These are phyloP conservation scores for Lasiommata megera DNA, from an alignment of 2,888 invertebrate species.

Conservation along the genomic window DNA sequence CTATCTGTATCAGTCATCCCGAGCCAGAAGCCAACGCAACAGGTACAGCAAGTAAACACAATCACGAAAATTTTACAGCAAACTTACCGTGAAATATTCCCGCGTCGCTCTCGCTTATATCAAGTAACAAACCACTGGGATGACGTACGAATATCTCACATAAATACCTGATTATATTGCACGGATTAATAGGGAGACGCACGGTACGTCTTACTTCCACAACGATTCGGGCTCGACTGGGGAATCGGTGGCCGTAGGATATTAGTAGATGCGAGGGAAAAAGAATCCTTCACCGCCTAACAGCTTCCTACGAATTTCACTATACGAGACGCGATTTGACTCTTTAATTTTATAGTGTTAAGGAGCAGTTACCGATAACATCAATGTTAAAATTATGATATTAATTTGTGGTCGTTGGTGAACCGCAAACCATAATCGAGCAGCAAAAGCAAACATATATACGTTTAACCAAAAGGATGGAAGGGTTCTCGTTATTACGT, in stretches of 20 bases:
- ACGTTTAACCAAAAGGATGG: too few relatives aligned
- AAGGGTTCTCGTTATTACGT: too few relatives aligned
- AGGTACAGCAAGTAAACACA: slow-evolving; percentile 22
- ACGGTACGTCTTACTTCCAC: slow-evolving; percentile 33
- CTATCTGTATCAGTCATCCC: slow-evolving; percentile 9
- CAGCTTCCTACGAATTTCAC: slow-evolving; percentile 19
- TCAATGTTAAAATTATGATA: not conserved
- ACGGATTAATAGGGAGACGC: slow-evolving; percentile 6
- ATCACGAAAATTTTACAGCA: slow-evolving; percentile 4
- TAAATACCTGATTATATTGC: slow-evolving; percentile 18
- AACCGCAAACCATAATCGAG: too few relatives aligned
- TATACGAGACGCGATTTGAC: slow-evolving; percentile 12
- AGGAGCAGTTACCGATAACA: slow-evolving; percentile 1
- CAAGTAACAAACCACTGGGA: slow-evolving; percentile 4
- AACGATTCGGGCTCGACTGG: slow-evolving; percentile 37
- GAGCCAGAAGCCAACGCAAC: slow-evolving; percentile 19
- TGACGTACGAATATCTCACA: slow-evolving; percentile 19
- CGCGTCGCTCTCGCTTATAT: not conserved
- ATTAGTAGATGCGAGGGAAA: slow-evolving; percentile 35
- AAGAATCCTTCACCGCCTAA: slow-evolving; percentile 36
- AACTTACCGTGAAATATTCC: slow-evolving; percentile 22
- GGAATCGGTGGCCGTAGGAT: slow-evolving; percentile 33
- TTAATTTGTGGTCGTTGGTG: slow-evolving; percentile 6
- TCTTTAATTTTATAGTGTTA: not conserved
- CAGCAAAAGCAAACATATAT: too few relatives aligned